phyloP scores from a whole-genome alignment of 1,140 invertebrate genomes.

The Conopomorpha cramerella region DNA sequence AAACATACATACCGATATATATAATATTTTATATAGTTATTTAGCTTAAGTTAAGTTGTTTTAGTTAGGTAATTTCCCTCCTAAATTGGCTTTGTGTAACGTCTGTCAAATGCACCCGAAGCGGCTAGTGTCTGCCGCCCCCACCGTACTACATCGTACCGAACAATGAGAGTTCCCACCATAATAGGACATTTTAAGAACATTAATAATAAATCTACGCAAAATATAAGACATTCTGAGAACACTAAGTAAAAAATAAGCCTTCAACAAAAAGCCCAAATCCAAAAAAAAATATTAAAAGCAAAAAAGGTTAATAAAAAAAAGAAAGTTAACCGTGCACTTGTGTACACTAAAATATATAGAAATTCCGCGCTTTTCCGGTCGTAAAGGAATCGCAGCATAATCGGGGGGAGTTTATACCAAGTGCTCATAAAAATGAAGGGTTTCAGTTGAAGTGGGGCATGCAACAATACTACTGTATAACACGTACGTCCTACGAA shows the following conservation, averaged over 20 bases:
- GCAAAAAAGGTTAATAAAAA: constrained; percentile 21
- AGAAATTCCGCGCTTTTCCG: constrained; percentile 11
- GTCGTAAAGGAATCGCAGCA: constrained; percentile 22
- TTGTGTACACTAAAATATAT: constrained; percentile 19
- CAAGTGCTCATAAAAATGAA: not conserved
- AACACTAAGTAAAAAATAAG: constrained; percentile 23
- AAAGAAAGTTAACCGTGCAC: constrained; percentile 21
- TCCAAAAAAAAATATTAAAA: constrained; percentile 44
- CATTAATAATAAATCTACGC: constrained; percentile 39
- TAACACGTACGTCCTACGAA: not conserved
- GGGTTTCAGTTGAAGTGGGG: too few relatives aligned
- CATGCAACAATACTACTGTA: too few relatives aligned
- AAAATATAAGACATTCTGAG: constrained; percentile 21
- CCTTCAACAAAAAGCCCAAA: constrained; percentile 41
- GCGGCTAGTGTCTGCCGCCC: constrained; percentile 8
- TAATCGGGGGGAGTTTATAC: constrained; percentile 12
- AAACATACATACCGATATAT: constrained; percentile 59
- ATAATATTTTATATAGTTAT: constrained; percentile 57
- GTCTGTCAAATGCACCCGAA: constrained; percentile 40
- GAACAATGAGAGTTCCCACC: constrained; percentile 19
- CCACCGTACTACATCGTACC: constrained; percentile 6
- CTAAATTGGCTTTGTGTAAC: constrained; percentile 48
- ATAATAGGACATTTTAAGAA: constrained; percentile 34
- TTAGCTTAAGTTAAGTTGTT: constrained; percentile 58
- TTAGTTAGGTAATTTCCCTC: constrained; percentile 46